Conservation (phyloP, 2,797 vertebrate genomes). For the Sus cebifrons region DNA sequence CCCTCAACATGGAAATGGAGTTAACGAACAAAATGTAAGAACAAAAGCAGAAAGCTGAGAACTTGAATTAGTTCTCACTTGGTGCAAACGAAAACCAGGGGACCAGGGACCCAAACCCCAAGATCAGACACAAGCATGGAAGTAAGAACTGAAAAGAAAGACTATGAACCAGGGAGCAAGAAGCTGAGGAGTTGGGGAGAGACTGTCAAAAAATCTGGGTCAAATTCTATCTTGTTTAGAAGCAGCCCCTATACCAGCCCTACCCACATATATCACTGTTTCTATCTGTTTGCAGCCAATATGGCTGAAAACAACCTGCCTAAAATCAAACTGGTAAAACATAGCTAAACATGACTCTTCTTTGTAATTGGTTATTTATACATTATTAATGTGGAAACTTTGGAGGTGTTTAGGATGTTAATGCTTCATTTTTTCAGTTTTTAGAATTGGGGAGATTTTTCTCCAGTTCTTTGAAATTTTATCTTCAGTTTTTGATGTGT, state of each 20-base stretch:
- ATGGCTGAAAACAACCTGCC: constrained; percentile 52
- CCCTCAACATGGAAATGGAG: background rate
- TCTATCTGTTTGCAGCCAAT: constrained; percentile 7
- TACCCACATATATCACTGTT: background rate
- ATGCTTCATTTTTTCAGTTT: background rate
- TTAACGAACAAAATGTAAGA: background rate
- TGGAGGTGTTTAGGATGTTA: constrained; percentile 54
- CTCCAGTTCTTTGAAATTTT: constrained; percentile 5
- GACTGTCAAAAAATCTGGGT: background rate
- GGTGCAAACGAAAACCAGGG: background rate
- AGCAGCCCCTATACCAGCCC: background rate
- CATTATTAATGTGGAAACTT: constrained; percentile 59
- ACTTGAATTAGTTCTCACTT: background rate
- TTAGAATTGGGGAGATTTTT: background rate
- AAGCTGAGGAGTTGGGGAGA: background rate
- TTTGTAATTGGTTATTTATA: constrained; percentile 33
- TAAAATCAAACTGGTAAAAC: constrained; percentile 65
- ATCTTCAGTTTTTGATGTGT: constrained; percentile 49
- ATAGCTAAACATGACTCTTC: constrained; percentile 45
- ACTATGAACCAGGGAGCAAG: background rate
- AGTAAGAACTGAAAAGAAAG: background rate
- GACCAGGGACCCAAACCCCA: background rate
- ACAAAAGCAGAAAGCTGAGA: constrained; percentile 23
- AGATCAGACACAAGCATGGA: background rate
- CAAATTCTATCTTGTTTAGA: background rate